These are phyloP conservation scores for Montipora foliosa DNA, from an alignment of 64 coral and sea anemone genomes.

Conservation along the genomic window DNA sequence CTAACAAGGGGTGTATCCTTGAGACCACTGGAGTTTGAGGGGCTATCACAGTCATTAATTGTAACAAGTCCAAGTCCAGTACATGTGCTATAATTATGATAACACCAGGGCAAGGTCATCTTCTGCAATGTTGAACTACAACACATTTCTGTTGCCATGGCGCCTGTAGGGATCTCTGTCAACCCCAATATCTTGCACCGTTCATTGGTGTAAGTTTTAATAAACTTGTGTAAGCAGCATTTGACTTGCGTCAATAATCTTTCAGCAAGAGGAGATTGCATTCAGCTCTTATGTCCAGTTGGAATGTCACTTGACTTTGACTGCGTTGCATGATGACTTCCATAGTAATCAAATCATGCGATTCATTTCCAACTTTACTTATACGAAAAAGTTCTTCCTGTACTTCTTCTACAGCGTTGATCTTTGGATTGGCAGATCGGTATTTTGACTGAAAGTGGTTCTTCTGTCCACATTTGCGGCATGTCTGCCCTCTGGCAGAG, in stretches of 20 bases:
- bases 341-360: conserved; percentile 2
- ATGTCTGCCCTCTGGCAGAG: conserved; percentile 24
- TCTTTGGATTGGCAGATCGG: background rate
- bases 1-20: background rate
- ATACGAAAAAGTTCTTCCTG: background rate
- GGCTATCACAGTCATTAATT: conserved; percentile 63
- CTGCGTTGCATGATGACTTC: conserved; percentile 23
- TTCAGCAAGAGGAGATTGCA: conserved; percentile 62
- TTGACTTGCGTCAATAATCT: conserved; percentile 62
- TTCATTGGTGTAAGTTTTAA: conserved; percentile 58
- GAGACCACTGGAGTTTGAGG: conserved; percentile 43
- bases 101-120: conserved; percentile 62
- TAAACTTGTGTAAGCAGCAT: conserved; percentile 51
- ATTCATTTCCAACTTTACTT: conserved; percentile 2
- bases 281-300: conserved; percentile 57
- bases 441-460: conserved; percentile 3
- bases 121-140: conserved; percentile 60
- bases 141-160: conserved; percentile 27
- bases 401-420: background rate
- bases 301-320: conserved; percentile 21
- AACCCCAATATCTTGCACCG: conserved; percentile 52
- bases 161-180: conserved; percentile 42
- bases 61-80: conserved; percentile 65
- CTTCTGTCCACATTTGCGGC: conserved; percentile 22
- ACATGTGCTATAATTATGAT: conserved; percentile 18